Evolutionary conservation across 2,888 invertebrate genomes (phyloP).

Genomic region (Podabrus alpinus): DNA sequence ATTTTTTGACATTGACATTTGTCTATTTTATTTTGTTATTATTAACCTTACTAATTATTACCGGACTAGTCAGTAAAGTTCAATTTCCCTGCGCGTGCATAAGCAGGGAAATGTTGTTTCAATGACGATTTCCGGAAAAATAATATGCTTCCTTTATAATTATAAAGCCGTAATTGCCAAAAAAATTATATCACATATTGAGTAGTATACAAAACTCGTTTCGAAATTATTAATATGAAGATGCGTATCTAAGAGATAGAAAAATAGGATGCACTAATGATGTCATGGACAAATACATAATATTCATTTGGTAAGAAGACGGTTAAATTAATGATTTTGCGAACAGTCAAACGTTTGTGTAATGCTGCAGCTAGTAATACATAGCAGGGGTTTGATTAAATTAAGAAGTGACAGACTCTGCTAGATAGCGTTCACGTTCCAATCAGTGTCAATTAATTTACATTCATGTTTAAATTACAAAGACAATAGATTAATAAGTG

Average conservation of each 20-base stretch:
- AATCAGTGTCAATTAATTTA: conserved; percentile 21
- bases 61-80: no score
- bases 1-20: no score
- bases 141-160: no score
- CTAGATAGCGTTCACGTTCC: conserved; percentile 12
- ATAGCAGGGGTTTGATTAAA: conserved; percentile 25
- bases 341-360: neutral
- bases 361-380: neutral
- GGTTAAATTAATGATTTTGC: neutral
- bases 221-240: neutral
- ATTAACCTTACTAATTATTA: no score
- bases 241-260: neutral
- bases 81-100: no score
- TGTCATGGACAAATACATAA: neutral
- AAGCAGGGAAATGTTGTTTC: no score
- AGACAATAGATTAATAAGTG: neutral
- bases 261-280: neutral
- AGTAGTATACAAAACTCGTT: no score
- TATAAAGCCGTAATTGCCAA: no score
- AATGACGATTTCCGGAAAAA: no score
- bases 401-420: conserved; percentile 27
- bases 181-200: no score
- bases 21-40: no score
- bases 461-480: conserved; percentile 6
- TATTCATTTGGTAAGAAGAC: neutral